A percentile compares a stretch with the other conserved stretches of the same genome.
Evolutionary conservation across 2,113 vertebrate species (phyloP).

Genomic region (Canis aureus): DNA sequence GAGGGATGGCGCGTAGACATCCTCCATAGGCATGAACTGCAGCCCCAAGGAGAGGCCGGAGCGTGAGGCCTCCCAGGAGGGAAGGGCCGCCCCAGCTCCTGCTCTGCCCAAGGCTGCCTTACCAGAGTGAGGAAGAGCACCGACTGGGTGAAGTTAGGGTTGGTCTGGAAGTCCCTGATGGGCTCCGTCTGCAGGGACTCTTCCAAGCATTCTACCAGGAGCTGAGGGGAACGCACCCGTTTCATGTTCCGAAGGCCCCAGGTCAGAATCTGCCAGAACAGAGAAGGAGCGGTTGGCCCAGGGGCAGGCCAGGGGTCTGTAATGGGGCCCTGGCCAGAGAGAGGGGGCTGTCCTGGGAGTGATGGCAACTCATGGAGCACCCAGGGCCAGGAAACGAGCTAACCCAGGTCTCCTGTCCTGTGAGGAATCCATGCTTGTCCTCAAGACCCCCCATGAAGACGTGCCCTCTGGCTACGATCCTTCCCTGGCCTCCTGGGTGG

Average conservation of each 20-base stretch:
- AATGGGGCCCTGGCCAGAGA: neutral
- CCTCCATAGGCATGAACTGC: constrained; percentile 84
- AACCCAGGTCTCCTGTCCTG: neutral
- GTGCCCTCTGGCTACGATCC: neutral
- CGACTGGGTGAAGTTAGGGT: constrained; percentile 85
- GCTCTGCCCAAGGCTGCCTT: neutral
- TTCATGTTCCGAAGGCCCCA: constrained; percentile 88
- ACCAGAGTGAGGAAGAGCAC: constrained; percentile 84
- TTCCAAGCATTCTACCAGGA: constrained; percentile 85
- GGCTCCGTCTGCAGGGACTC: constrained; percentile 73
- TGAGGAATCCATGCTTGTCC: neutral
- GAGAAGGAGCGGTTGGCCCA: rapidly evolving
- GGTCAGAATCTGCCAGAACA: constrained; percentile 82
- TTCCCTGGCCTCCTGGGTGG: neutral
- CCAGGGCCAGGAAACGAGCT: neutral
- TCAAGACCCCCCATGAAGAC: neutral
- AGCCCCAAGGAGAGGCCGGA: neutral
- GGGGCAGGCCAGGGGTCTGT: rapidly evolving
- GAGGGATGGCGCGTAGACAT: constrained; percentile 77
- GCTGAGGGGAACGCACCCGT: constrained; percentile 67
- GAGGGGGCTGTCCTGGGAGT: neutral
- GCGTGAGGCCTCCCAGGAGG: rapidly evolving
- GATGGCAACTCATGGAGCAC: neutral
- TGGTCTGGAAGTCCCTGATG: constrained; percentile 76
- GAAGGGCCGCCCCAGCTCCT: neutral